Percentiles rank a stretch among this genome's conserved stretches.
These are phyloP conservation scores for Rugalucina vietnamica DNA, from an alignment of 2,888 invertebrate species.

Conservation along the genomic window DNA sequence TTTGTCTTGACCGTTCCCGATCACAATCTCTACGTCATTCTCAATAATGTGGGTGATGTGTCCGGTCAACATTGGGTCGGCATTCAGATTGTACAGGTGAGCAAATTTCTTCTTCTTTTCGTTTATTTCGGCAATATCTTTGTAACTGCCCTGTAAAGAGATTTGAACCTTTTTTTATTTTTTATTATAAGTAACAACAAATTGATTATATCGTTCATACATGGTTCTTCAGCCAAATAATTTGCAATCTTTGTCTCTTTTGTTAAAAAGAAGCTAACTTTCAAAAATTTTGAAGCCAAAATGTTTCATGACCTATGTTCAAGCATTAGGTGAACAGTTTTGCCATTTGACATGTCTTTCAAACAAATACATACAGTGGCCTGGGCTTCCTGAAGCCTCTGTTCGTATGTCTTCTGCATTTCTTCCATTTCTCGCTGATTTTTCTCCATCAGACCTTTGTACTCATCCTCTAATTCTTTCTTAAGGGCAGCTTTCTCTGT, in stretches of 20 bases:
- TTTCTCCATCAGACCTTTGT: conserved; percentile 84
- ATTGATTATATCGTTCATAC: no score
- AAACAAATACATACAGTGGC: conserved; percentile 37
- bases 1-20: conserved; percentile 83
- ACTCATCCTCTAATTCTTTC: conserved; percentile 81
- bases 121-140: conserved; percentile 68
- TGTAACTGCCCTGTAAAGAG: neutral
- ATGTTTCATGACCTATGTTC: no score
- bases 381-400: conserved; percentile 81
- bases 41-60: conserved; percentile 86
- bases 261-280: no score
- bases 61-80: conserved; percentile 86
- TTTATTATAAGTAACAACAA: no score
- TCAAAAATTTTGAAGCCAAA: no score
- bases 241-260: no score
- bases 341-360: no score
- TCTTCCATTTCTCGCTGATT: conserved; percentile 85
- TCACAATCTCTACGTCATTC: conserved; percentile 80
- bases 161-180: no score
- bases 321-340: no score
- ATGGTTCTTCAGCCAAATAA: no score
- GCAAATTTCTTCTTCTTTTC: conserved; percentile 84
- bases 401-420: conserved; percentile 85
- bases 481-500: conserved; percentile 74
- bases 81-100: conserved; percentile 86